Evolutionary conservation across 2,113 vertebrate species (phyloP).

Genomic region (Misgurnus mizolepis): DNA sequence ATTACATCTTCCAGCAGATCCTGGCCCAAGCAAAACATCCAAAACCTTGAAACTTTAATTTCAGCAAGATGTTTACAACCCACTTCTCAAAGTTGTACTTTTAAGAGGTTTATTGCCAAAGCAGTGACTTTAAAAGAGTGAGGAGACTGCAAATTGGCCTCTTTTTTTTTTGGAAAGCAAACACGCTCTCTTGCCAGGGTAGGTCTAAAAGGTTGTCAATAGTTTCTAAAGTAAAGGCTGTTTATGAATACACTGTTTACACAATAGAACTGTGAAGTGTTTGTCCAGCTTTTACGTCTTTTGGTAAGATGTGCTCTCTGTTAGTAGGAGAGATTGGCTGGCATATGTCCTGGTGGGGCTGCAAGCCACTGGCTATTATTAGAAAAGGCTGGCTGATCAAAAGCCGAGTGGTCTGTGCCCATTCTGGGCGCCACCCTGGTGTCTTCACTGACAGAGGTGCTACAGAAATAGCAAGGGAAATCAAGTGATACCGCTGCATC

Average conservation of each 20-base stretch:
- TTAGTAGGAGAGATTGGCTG: conserved; percentile 32
- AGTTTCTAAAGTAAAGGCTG: conserved; percentile 4
- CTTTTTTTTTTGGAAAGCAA: conserved; percentile 6
- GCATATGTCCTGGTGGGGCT: conserved; percentile 25
- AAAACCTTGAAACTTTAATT: neutral
- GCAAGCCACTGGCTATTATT: conserved; percentile 32
- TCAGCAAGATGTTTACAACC: neutral
- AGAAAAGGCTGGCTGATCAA: conserved; percentile 28
- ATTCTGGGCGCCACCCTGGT: conserved; percentile 45
- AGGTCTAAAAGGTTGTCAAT: conserved; percentile 8
- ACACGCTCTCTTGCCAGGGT: neutral
- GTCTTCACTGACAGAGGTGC: conserved; percentile 28
- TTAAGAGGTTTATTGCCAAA: neutral
- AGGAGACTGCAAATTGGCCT: conserved; percentile 6
- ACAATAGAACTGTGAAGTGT: neutral
- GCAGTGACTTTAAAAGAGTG: neutral
- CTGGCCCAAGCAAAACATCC: neutral
- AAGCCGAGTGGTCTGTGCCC: conserved; percentile 14
- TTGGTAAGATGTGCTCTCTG: conserved; percentile 9
- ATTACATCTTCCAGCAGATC: neutral
- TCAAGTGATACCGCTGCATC: conserved; percentile 48
- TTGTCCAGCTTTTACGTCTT: neutral
- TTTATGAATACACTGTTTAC: conserved; percentile 10
- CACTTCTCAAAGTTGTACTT: neutral
- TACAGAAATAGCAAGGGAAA: conserved; percentile 51